Evolutionary conservation across 2,113 vertebrate species (phyloP).

Genomic region (Mus spicilegus): DNA sequence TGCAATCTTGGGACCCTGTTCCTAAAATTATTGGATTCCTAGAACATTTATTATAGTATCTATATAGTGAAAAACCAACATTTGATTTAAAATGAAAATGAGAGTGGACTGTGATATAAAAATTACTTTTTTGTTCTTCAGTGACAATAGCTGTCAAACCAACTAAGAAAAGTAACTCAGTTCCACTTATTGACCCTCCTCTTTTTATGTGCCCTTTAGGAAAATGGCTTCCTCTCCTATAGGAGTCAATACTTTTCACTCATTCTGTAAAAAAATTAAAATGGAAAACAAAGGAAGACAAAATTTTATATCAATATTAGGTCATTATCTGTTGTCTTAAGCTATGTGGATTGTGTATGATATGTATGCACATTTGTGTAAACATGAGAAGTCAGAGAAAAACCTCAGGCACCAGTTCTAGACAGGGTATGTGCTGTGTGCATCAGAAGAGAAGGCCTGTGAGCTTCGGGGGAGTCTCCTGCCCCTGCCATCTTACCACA

Average conservation of each 20-base stretch:
- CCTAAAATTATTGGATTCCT: background rate
- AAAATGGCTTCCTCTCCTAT: conserved; percentile 22
- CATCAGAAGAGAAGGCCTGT: background rate
- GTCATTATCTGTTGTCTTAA: conserved; percentile 12
- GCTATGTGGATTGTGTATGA: background rate
- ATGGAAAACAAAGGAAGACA: background rate
- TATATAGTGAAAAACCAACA: background rate
- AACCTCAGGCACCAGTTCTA: background rate
- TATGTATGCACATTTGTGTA: background rate
- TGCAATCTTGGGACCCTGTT: background rate
- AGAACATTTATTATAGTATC: conserved; percentile 35
- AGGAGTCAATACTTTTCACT: conserved; percentile 37
- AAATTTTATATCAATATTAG: background rate
- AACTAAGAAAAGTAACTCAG: conserved; percentile 9
- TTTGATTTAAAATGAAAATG: background rate
- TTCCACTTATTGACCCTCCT: background rate
- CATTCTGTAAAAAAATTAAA: background rate
- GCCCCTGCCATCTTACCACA: background rate
- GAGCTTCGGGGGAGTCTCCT: background rate
- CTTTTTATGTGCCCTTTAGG: background rate
- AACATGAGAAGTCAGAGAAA: background rate
- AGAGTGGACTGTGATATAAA: background rate
- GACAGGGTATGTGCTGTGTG: background rate
- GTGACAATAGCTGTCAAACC: conserved; percentile 2
- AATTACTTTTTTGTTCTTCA: background rate